A percentile compares a stretch with the other conserved stretches of the same genome.
Conservation (phyloP, 1,140 invertebrate genomes). For the Cepaea nemoralis region DNA sequence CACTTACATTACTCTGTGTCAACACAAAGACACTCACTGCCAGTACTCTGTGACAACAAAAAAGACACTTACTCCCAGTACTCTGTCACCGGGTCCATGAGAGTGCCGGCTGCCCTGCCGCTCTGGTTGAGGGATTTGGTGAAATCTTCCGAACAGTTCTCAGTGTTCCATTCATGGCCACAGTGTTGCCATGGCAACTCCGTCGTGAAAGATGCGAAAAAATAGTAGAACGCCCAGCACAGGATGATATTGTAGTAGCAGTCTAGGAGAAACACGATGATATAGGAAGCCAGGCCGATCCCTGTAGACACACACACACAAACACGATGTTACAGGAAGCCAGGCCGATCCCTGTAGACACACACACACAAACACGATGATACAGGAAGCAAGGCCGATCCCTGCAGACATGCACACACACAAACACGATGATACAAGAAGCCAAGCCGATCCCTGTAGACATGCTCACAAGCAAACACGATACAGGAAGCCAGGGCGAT, state of each 20-base stretch:
- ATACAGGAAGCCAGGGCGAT: conserved; percentile 58
- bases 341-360: conserved; percentile 59
- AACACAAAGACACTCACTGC: no score
- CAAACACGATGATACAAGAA: conserved; percentile 37
- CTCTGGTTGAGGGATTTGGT: conserved; percentile 48
- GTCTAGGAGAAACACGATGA: conserved; percentile 64
- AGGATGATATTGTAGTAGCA: conserved; percentile 96
- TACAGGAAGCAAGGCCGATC: conserved; percentile 58
- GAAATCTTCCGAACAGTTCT: conserved; percentile 52
- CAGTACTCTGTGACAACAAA: no score
- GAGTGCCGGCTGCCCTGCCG: not conserved
- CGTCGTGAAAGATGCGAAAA: conserved; percentile 74
- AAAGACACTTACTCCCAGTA: conserved; percentile 67
- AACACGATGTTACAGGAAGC: conserved; percentile 44
- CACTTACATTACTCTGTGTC: no score
- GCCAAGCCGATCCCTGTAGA: conserved; percentile 61
- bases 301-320: conserved; percentile 46
- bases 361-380: not conserved
- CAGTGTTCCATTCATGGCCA: conserved; percentile 59
- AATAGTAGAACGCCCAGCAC: conserved; percentile 95
- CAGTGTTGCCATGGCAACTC: conserved; percentile 94
- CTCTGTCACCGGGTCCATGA: conserved; percentile 53
- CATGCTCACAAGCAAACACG: not conserved
- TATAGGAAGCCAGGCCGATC: conserved; percentile 58
- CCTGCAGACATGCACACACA: conserved; percentile 46